Evolutionary conservation across 2,797 vertebrate species (phyloP), one percentile per base, ranked within the genome.

Genomic region (Buphagus erythrorhynchus): DNA sequence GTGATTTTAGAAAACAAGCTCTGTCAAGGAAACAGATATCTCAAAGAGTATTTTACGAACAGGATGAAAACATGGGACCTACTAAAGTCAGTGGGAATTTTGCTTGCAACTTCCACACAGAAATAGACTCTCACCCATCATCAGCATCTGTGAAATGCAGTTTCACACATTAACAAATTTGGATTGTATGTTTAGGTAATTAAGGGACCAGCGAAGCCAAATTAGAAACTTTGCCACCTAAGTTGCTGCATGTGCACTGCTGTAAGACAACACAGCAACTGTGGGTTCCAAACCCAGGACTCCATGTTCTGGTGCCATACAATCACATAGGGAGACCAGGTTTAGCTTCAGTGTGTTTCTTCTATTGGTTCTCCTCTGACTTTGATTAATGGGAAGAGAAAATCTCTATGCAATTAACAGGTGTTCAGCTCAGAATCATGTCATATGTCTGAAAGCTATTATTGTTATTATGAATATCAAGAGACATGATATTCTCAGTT

Each of bases 391-490:
- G 21, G 57, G 52, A 87, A 85, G n/a, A 48, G 28, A 89, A 93
- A 75, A 11, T 58, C 38, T 85, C 73, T 73, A 40, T 86, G 78
- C 81, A 94, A 66, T 95, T 96, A 89, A 77, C 67, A 90, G 72
- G 62, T 55, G 69, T 95, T 92, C 73, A 66, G 58, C 76, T 94
- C 91, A 86, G 65, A 96, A 90, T 90, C 72, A 26, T 71, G 65
- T 86, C 72, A 36, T 52, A 54, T 76, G 58, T 80, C 87, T 93
- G 81, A 93, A 93, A 90, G 72, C 79, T 86, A 45, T 91, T 96
- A 93, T 52, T 94, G 59, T 83, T 95, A 69, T 86, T 90, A 86
- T 24, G 78, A 95, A 63, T 95, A 91, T 85, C 85, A 65, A 46
- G 74, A 76, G 48, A 75, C 5, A 2, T 28, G 17, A 76, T 81